Percentiles rank a stretch among this genome's conserved stretches.
Evolutionary conservation across 2,797 vertebrate genomes (phyloP).

Genomic region (Onychomys arenicola): DNA sequence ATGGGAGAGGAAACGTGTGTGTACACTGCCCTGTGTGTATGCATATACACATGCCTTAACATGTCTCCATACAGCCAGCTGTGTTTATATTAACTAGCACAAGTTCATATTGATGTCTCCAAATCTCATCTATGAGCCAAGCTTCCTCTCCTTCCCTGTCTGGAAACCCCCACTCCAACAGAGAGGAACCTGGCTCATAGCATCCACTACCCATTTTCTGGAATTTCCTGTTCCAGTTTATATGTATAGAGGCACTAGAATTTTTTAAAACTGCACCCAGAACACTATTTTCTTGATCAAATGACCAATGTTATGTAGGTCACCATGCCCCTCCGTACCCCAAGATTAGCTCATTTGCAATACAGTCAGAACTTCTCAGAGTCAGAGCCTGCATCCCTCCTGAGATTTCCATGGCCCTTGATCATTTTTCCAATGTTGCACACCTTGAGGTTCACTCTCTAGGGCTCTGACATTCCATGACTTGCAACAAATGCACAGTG

Average conservation of each 20-base stretch:
- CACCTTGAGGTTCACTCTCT: not conserved
- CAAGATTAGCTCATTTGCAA: not conserved
- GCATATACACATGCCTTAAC: not conserved
- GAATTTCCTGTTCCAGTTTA: constrained; percentile 10
- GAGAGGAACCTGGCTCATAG: not conserved
- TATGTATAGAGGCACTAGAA: not conserved
- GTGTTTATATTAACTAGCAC: not conserved
- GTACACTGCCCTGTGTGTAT: not conserved
- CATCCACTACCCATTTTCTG: not conserved
- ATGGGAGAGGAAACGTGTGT: not conserved
- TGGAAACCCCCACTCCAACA: not conserved
- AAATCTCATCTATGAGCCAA: not conserved
- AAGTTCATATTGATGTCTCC: not conserved
- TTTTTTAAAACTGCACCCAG: not conserved
- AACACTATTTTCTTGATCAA: constrained; percentile 18
- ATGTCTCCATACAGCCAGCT: not conserved
- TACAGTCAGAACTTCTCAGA: not conserved
- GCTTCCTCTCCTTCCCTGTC: not conserved
- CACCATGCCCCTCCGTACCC: not conserved
- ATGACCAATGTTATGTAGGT: not conserved
- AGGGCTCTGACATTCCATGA: not conserved
- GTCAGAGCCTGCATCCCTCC: not conserved
- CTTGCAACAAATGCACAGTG: not conserved
- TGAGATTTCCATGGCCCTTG: not conserved
- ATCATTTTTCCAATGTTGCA: not conserved